A percentile compares a stretch with the other conserved stretches of the same genome.
Conservation (phyloP, 2,888 invertebrate species). For the Lepidocyrtinus sp. region DNA sequence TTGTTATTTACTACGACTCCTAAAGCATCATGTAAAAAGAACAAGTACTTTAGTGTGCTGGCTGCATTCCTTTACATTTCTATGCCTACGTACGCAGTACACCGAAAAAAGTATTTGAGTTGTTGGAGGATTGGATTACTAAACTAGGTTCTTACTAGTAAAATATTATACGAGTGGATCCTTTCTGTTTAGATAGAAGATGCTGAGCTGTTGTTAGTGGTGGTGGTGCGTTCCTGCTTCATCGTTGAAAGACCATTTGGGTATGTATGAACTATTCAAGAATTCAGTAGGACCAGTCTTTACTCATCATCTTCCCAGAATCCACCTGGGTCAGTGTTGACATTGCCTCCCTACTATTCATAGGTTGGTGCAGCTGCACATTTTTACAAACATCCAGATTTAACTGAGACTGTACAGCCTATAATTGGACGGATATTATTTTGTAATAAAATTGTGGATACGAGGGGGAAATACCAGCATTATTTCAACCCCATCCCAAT, state of each 20-base stretch:
- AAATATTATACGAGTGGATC: background rate
- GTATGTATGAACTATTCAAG: background rate
- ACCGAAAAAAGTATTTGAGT: background rate
- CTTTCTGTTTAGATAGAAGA: background rate
- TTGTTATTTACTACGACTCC: background rate
- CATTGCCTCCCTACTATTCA: background rate
- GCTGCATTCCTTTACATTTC: constrained; percentile 1
- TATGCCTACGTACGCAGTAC: background rate
- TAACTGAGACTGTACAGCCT: background rate
- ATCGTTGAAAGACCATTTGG: background rate
- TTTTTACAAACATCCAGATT: background rate
- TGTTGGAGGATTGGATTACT: background rate
- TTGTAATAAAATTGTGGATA: too few species aligned
- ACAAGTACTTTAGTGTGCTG: background rate
- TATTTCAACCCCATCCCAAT: too few species aligned
- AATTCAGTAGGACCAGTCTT: background rate
- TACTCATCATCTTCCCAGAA: background rate
- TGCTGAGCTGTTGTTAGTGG: background rate
- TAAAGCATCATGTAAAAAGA: background rate
- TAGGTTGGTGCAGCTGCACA: background rate
- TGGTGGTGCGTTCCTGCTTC: background rate
- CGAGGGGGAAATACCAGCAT: too few species aligned
- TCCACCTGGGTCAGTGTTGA: background rate
- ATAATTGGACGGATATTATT: background rate
- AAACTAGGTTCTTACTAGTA: background rate